Conservation (phyloP, 2,888 invertebrate genomes). For the Sialis fuliginosa region DNA sequence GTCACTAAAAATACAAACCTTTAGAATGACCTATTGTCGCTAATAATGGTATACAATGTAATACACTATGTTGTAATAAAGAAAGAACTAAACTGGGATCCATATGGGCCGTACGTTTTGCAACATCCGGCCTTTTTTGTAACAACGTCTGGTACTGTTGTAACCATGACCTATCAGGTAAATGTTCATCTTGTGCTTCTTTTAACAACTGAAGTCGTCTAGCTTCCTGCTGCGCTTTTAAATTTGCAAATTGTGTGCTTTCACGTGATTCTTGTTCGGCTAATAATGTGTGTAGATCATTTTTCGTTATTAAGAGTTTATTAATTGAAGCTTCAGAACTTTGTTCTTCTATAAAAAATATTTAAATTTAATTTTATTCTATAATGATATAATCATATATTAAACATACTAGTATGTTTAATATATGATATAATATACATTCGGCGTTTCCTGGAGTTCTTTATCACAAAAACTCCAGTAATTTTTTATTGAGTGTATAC, state of each 20-base stretch:
- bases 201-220: constrained; percentile 45
- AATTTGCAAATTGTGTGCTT: constrained; percentile 45
- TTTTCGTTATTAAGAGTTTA: constrained; percentile 35
- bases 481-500: too few species aligned
- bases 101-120: constrained; percentile 17
- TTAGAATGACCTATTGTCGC: constrained; percentile 37
- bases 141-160: constrained; percentile 68
- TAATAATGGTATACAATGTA: constrained; percentile 60
- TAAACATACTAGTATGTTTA: too few species aligned
- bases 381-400: too few species aligned
- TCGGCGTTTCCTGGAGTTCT: too few species aligned
- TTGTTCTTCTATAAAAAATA: constrained; percentile 34
- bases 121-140: constrained; percentile 33
- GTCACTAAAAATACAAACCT: constrained; percentile 18
- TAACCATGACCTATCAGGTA: constrained; percentile 48
- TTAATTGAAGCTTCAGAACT: constrained; percentile 46
- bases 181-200: constrained; percentile 46
- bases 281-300: constrained; percentile 29
- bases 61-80: constrained; percentile 44
- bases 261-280: constrained; percentile 47
- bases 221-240: constrained; percentile 48
- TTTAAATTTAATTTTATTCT: too few species aligned
- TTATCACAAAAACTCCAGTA: too few species aligned
- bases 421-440: too few species aligned
- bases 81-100: constrained; percentile 28